Conservation (phyloP, 2,797 vertebrate genomes). For the Leontocebus nigricollis region DNA sequence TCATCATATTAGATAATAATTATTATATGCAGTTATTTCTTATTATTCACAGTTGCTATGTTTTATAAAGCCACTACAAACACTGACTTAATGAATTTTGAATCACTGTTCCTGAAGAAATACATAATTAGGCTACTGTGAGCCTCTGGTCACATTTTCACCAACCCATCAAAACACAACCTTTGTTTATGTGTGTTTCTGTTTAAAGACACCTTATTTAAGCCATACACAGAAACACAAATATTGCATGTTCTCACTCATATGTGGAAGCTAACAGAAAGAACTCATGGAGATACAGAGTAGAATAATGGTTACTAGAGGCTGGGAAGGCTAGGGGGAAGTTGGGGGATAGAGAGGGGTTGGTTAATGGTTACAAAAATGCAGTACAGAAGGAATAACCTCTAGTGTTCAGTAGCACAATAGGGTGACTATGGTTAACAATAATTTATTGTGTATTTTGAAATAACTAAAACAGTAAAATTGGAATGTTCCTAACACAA, state of each 20-base stretch:
- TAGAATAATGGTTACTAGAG: not conserved
- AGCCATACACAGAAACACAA: not conserved
- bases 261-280: not conserved
- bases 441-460: not conserved
- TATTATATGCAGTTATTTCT: not conserved
- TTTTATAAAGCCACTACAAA: not conserved
- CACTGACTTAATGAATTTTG: not conserved
- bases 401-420: not conserved
- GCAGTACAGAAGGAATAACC: not conserved
- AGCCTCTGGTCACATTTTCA: not conserved
- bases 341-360: not conserved
- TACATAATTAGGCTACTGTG: not conserved
- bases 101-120: not conserved
- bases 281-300: not conserved
- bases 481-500: not conserved
- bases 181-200: not conserved
- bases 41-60: not conserved
- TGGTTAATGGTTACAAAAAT: not conserved
- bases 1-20: not conserved
- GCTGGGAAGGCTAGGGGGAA: not conserved
- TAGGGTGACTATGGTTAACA: not conserved
- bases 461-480: not conserved
- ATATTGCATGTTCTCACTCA: not conserved
- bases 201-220: not conserved
- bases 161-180: not conserved